These are phyloP conservation scores for Misgurnus mizolepis DNA, from an alignment of 2,113 vertebrate genomes.

Conservation along the genomic window DNA sequence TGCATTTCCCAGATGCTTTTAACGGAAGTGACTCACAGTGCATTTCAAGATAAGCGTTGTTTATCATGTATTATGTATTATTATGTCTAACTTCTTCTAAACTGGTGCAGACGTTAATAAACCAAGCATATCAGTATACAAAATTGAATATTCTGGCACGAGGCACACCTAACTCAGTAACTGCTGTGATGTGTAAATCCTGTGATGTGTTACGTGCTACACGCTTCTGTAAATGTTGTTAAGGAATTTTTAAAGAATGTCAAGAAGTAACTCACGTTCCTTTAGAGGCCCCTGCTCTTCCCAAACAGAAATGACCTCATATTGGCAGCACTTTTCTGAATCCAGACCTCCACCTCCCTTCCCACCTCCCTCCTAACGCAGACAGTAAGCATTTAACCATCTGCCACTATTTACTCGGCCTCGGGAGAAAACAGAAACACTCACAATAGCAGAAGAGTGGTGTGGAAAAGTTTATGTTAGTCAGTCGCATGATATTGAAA, in stretches of 20 bases:
- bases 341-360: constrained; percentile 17
- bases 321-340: constrained; percentile 33
- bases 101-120: neutral
- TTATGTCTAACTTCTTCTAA: no score
- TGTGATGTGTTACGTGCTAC: neutral
- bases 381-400: constrained; percentile 46
- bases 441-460: constrained; percentile 11
- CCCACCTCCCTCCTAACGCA: neutral
- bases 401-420: constrained; percentile 28
- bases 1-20: no score
- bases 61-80: no score
- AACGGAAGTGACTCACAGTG: no score
- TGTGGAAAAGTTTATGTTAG: constrained; percentile 4
- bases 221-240: neutral
- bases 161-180: neutral
- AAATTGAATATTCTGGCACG: neutral
- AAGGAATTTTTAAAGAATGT: constrained; percentile 33
- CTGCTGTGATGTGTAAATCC: neutral
- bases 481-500: neutral
- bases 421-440: constrained; percentile 26
- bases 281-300: constrained; percentile 31
- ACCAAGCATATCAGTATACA: neutral
- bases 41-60: no score
- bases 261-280: neutral
- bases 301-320: constrained; percentile 46